phyloP scores from a whole-genome alignment of 2,113 vertebrate genomes.

The Plectropomus leopardus region DNA sequence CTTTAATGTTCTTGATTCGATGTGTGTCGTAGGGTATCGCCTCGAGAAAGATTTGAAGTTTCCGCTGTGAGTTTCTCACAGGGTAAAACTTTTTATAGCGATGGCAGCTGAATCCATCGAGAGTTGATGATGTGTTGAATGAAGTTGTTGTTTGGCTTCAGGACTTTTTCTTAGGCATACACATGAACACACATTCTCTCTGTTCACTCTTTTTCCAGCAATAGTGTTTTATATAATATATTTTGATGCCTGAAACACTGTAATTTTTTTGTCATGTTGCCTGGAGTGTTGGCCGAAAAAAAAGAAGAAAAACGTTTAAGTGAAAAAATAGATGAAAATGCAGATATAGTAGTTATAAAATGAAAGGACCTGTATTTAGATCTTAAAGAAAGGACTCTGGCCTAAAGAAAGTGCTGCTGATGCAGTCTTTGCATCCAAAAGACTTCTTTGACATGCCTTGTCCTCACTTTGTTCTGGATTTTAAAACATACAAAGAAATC shows the following conservation, averaged over 20 bases:
- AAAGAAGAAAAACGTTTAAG: background rate
- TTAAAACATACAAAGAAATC: background rate
- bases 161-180: background rate
- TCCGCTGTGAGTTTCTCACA: conserved; percentile 10
- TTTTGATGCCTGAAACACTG: conserved; percentile 29
- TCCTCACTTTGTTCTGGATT: conserved; percentile 11
- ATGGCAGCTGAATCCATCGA: conserved; percentile 28
- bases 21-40: background rate
- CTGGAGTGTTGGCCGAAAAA: background rate
- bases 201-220: background rate
- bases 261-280: conserved; percentile 1
- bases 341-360: conserved; percentile 31
- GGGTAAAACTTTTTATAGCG: conserved; percentile 23
- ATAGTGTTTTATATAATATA: conserved; percentile 13
- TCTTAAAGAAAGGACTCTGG: background rate
- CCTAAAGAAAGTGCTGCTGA: background rate
- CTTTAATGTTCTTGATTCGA: background rate
- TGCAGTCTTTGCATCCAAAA: background rate
- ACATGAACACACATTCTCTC: background rate
- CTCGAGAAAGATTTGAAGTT: conserved; percentile 30
- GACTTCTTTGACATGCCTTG: background rate
- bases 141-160: conserved; percentile 25
- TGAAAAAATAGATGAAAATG: conserved; percentile 28
- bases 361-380: background rate
- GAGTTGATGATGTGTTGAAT: conserved; percentile 53